phyloP scores from a whole-genome alignment of 2,888 invertebrate species.

The Caenorhabditis panamensis region DNA sequence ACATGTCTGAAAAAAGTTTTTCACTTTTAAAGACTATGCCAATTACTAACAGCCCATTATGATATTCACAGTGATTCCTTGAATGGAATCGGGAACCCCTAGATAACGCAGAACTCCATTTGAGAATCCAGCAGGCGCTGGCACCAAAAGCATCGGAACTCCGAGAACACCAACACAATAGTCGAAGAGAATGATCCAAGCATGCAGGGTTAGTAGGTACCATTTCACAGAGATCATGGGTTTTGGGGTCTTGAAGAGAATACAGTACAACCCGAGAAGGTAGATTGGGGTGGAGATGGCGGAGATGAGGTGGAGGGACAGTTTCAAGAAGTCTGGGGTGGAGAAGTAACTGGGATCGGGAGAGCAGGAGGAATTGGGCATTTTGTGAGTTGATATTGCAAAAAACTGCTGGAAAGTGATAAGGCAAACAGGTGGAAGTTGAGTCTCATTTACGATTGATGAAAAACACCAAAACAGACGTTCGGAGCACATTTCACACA shows the following conservation, averaged over 20 bases:
- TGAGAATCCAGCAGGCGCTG: conserved; percentile 1
- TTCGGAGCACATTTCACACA: no score
- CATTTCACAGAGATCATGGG: no score
- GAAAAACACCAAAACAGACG: no score
- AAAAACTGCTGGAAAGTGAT: no score
- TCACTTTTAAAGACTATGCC: no score
- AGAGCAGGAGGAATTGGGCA: not conserved
- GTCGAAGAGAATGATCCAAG: conserved; percentile 13
- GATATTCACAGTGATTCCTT: not conserved
- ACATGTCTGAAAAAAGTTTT: no score
- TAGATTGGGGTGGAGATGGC: conserved; percentile 9
- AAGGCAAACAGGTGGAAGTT: no score
- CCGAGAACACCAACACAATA: conserved; percentile 3
- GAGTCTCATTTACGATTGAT: no score
- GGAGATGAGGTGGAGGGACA: not conserved
- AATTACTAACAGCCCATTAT: no score
- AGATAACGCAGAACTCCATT: not conserved
- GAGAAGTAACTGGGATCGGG: not conserved
- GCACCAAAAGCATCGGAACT: not conserved
- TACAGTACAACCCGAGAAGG: no score
- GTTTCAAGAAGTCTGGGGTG: not conserved
- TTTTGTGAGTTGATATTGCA: no score
- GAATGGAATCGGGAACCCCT: not conserved
- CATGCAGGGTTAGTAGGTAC: conserved; percentile 13
- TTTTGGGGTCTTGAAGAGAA: no score